Conservation (phyloP, 2,797 vertebrate species). For the Halcyon smyrnensis region DNA sequence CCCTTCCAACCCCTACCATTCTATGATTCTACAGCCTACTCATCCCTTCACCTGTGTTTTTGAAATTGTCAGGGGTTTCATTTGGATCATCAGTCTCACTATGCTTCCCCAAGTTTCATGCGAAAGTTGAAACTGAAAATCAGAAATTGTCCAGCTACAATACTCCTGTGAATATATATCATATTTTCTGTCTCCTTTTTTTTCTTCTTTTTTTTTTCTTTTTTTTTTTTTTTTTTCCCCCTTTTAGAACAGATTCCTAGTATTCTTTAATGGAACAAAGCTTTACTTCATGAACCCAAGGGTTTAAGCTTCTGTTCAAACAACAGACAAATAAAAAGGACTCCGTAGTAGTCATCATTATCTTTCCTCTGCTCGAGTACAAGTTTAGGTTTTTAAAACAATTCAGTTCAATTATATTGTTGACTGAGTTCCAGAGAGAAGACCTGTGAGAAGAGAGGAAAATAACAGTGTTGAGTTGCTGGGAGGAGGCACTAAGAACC, state of each 20-base stretch:
- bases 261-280: neutral
- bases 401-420: neutral
- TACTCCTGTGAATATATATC: neutral
- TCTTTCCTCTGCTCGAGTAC: neutral
- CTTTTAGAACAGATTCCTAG: neutral
- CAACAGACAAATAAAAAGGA: neutral
- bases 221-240: too few relatives aligned
- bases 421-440: neutral
- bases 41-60: neutral
- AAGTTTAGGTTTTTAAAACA: neutral
- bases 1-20: too few relatives aligned
- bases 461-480: neutral
- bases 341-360: neutral
- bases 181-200: too few relatives aligned
- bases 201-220: too few relatives aligned
- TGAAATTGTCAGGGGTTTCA: neutral
- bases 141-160: neutral
- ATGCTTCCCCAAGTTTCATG: neutral
- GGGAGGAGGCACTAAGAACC: neutral
- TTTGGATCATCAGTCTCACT: neutral
- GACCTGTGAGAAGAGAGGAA: neutral
- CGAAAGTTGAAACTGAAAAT: neutral
- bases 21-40: neutral
- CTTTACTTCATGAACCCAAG: neutral
- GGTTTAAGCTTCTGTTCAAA: neutral